Evolutionary conservation across 92 coral and sea anemone genomes (phyloP).

Genomic region (Ricordea florida): DNA sequence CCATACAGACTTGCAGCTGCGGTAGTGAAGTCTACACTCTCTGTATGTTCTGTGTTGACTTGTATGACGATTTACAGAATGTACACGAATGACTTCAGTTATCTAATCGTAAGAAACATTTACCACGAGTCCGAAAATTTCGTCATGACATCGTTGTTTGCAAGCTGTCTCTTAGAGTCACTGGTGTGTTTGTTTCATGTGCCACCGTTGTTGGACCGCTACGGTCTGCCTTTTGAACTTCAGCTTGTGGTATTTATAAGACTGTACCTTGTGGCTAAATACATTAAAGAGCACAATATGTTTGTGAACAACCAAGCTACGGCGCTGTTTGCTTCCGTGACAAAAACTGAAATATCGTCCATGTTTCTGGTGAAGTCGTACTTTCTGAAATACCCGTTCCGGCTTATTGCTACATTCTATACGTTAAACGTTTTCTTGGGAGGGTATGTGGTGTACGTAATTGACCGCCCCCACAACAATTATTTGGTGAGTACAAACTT

Average conservation of each 20-base stretch:
- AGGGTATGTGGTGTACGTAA: constrained; percentile 85
- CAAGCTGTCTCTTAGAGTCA: constrained; percentile 69
- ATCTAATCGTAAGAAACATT: constrained; percentile 78
- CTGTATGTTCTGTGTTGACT: constrained; percentile 74
- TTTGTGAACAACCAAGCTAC: constrained; percentile 88
- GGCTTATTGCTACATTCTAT: constrained; percentile 79
- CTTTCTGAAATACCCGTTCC: constrained; percentile 88
- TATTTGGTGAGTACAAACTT: constrained; percentile 98
- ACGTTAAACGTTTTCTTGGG: constrained; percentile 91
- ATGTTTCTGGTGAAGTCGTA: constrained; percentile 86
- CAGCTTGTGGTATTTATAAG: constrained; percentile 88
- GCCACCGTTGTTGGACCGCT: constrained; percentile 78
- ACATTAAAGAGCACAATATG: constrained; percentile 84
- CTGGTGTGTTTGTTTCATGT: constrained; percentile 77
- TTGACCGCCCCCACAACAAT: constrained; percentile 74
- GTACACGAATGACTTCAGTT: constrained; percentile 70
- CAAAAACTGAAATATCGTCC: constrained; percentile 89
- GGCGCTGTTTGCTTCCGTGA: constrained; percentile 88
- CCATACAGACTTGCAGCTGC: constrained; percentile 63
- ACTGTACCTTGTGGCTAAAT: constrained; percentile 79
- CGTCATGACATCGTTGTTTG: constrained; percentile 64
- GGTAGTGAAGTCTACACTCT: constrained; percentile 64
- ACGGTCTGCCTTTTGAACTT: constrained; percentile 83
- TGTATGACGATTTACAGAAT: constrained; percentile 75
- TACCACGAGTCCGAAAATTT: constrained; percentile 86